These are phyloP conservation scores for Drosophila demipolita DNA, from an alignment of 2,888 invertebrate genomes.

Conservation along the genomic window DNA sequence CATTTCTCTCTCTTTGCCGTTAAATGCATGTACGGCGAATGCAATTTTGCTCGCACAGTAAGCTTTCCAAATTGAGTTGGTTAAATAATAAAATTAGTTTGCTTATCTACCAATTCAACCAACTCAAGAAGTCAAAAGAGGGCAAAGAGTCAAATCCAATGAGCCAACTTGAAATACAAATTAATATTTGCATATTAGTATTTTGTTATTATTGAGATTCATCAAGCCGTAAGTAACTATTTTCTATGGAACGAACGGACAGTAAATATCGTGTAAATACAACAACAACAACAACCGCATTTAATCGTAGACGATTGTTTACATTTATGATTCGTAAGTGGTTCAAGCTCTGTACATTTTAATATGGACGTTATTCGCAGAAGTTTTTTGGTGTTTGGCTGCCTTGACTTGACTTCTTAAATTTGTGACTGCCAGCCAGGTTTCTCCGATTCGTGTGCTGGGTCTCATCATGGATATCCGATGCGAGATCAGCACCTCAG, in stretches of 20 bases:
- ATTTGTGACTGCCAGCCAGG: not conserved
- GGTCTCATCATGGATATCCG: not conserved
- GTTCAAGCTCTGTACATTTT: not conserved
- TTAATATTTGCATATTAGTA: not conserved
- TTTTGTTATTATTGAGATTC: not conserved
- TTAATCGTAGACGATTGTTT: not conserved
- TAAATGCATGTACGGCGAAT: slow-evolving; percentile 4
- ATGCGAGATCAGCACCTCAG: not conserved
- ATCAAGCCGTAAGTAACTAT: not conserved
- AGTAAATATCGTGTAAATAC: not conserved
- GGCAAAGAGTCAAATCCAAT: not conserved
- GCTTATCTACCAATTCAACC: not conserved
- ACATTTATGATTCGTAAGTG: not conserved
- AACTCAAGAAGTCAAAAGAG: not conserved
- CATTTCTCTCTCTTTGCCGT: slow-evolving; percentile 30
- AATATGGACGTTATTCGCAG: not conserved
- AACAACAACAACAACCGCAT: not conserved
- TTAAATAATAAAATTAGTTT: not conserved
- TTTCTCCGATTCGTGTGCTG: slow-evolving; percentile 12
- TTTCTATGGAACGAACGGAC: not conserved
- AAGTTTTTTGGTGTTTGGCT: not conserved
- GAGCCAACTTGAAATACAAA: not conserved
- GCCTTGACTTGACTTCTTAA: not conserved
- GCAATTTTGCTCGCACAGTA: slow-evolving; percentile 1
- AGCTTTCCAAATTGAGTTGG: slow-evolving; percentile 7